Evolutionary conservation across 1,140 invertebrate species (phyloP).

Genomic region (Vanessa atalanta): DNA sequence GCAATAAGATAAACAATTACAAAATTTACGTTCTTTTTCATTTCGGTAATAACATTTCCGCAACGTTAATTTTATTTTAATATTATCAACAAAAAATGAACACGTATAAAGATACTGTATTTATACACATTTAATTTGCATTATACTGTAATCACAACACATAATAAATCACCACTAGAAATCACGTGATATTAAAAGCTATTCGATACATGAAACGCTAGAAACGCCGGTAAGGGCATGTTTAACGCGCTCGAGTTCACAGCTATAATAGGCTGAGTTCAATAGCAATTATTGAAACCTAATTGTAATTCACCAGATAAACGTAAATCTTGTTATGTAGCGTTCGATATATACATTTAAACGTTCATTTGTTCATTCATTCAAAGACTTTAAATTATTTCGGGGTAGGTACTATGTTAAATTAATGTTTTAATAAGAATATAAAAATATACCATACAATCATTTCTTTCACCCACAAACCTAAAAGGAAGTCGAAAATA

Average conservation of each 20-base stretch:
- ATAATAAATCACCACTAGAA: conserved; percentile 25
- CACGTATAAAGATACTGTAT: neutral
- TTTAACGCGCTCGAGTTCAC: conserved; percentile 26
- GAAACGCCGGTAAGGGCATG: conserved; percentile 24
- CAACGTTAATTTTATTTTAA: too few relatives aligned
- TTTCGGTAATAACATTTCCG: too few relatives aligned
- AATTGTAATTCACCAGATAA: conserved; percentile 40
- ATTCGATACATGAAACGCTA: conserved; percentile 30
- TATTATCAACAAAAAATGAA: too few relatives aligned
- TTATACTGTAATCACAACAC: neutral
- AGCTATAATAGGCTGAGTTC: conserved; percentile 28
- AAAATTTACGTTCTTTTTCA: too few relatives aligned
- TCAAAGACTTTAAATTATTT: neutral
- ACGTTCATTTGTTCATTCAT: neutral
- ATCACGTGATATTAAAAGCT: conserved; percentile 32
- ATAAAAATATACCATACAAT: conserved; percentile 3
- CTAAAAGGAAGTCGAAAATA: conserved; percentile 37
- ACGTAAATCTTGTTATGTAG: conserved; percentile 31
- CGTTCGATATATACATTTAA: neutral
- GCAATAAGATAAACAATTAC: too few relatives aligned
- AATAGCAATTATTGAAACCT: conserved; percentile 38
- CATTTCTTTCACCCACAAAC: conserved; percentile 33
- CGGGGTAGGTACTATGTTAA: neutral
- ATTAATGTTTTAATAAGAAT: neutral
- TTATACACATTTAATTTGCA: neutral